A percentile compares a stretch with the other conserved stretches of the same genome.
Evolutionary conservation across 2,113 vertebrate species (phyloP).

Genomic region (Connochaetes taurinus): DNA sequence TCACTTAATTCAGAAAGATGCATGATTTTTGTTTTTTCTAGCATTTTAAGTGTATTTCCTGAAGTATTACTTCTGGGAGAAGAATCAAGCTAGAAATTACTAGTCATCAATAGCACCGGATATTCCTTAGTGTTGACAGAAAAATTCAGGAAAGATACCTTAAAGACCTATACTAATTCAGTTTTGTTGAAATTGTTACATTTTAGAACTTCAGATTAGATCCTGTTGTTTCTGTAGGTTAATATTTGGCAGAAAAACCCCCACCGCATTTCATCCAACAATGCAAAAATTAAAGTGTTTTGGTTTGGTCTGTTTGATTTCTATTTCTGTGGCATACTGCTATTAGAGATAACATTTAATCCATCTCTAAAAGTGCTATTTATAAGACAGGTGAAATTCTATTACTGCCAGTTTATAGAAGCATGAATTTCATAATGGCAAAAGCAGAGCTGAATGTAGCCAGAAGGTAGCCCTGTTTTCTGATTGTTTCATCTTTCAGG

Average conservation of each 20-base stretch:
- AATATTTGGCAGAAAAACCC: background rate
- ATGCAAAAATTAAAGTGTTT: background rate
- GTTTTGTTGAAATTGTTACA: background rate
- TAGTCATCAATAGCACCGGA: background rate
- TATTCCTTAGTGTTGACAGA: background rate
- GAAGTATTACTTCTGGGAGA: background rate
- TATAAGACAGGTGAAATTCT: constrained; percentile 22
- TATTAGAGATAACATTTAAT: constrained; percentile 19
- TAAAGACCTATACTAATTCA: background rate
- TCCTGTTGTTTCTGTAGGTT: constrained; percentile 10
- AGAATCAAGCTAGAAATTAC: background rate
- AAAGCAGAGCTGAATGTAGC: background rate
- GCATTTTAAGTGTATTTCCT: background rate
- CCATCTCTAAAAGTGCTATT: constrained; percentile 15
- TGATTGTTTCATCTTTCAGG: constrained; percentile 2
- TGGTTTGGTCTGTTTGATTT: constrained; percentile 28
- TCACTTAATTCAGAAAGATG: background rate
- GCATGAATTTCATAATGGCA: background rate
- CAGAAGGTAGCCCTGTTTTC: background rate
- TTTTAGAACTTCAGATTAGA: background rate
- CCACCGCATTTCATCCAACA: background rate
- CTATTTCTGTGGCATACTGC: background rate
- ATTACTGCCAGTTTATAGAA: background rate
- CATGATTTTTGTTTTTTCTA: background rate
- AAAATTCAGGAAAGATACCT: constrained; percentile 18